phyloP scores from a whole-genome alignment of 2,888 invertebrate genomes.

The Limnephilus marmoratus region DNA sequence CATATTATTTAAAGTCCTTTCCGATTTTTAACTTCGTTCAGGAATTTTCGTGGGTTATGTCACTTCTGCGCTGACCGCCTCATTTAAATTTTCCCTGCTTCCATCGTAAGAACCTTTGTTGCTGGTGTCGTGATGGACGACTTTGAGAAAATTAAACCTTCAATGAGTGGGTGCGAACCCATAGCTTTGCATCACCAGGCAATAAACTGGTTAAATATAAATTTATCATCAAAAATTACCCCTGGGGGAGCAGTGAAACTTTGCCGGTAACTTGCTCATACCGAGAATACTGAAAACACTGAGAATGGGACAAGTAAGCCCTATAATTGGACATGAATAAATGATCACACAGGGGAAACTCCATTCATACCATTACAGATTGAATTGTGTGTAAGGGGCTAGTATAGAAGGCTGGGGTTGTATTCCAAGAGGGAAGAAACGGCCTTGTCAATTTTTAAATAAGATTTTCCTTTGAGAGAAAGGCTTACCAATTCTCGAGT shows the following conservation, averaged over 20 bases:
- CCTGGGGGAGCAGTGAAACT: background rate
- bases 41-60: too few relatives aligned
- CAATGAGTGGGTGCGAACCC: too few relatives aligned
- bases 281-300: too few relatives aligned
- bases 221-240: background rate
- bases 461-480: background rate
- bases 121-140: too few relatives aligned
- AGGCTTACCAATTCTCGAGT: too few relatives aligned
- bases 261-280: background rate
- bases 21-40: too few relatives aligned
- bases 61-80: too few relatives aligned
- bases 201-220: background rate
- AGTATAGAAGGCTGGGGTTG: background rate
- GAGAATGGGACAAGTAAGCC: background rate
- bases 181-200: background rate
- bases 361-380: constrained; percentile 5
- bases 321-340: constrained; percentile 34
- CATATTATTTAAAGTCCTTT: too few relatives aligned
- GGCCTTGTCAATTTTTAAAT: background rate
- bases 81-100: too few relatives aligned
- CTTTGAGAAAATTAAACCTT: too few relatives aligned
- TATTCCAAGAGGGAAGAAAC: background rate
- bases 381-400: background rate
- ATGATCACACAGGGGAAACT: background rate
- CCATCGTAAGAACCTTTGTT: too few relatives aligned